Evolutionary conservation across 2,797 vertebrate species (phyloP), one percentile per base, ranked within the genome.

Genomic region (Sebastes iracundus): DNA sequence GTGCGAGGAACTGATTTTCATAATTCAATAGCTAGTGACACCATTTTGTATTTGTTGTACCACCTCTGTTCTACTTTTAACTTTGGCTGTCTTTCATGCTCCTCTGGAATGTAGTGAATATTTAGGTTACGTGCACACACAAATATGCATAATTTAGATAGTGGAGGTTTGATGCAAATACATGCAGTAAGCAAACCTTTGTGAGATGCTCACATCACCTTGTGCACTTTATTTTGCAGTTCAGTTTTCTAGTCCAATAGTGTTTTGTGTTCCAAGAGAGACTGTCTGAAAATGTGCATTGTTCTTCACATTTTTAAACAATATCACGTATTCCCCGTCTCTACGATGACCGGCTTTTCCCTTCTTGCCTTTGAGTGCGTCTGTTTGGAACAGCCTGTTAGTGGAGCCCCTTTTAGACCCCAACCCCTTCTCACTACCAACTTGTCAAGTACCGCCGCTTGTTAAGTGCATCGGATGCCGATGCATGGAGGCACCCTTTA

Each of bases 31-130:
- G 32, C 33, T 30, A 4, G 7, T 56, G 42, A 46, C 49, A 72
- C 63, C 14, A 30, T 78, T 80, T 74, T 67, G 32, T 53, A 20
- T 62, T 79, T 81, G 38, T 63, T 79, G 16, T 69, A 33, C 9
- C 23, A 69, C 35, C 16, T 77, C 22, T 70, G n/a, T 27, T 80
- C 22, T 68, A 22, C 30, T 46, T 81, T 58, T 14, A 38, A 49
- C 52, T 63, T 60, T 62, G 70, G 32, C 42, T 2, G 8, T 55
- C 28, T 63, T 33, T 20, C 27, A 20, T 18, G 7, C n/a, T 46
- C 6, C 7, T 7, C 33, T 55, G 22, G 59, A 75, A 77, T 52
- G 49, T 49, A 42, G 10, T 22, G 4, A 63, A 66, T 53, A 53
- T 68, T 61, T 42, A 72, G 55, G 56, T 64, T 66, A 75, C 62